Conservation (phyloP, 2,113 vertebrate species). For the Pelusios castaneus region DNA sequence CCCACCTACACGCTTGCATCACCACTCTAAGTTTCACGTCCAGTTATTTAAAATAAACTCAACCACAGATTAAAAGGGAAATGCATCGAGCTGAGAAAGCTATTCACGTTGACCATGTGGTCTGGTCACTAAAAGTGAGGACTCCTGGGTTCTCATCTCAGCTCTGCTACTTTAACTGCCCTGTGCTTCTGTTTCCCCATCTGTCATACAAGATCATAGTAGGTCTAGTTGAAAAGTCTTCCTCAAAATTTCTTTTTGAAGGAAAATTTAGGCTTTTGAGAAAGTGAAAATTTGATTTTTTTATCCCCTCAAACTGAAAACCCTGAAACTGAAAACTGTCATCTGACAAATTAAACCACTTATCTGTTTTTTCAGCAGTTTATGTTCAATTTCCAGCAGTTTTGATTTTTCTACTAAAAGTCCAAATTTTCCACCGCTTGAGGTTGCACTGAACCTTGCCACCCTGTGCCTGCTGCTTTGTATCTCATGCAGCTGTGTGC, state of each 20-base stretch:
- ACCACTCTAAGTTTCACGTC: background rate
- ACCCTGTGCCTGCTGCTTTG: background rate
- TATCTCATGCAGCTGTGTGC: background rate
- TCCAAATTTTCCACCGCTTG: background rate
- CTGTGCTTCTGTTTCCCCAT: background rate
- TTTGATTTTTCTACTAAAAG: background rate
- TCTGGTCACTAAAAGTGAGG: background rate
- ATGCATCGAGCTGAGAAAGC: background rate
- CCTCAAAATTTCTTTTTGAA: background rate
- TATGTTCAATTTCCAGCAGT: background rate
- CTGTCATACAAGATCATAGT: accelerated
- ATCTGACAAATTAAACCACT: background rate
- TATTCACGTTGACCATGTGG: background rate
- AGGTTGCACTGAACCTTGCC: accelerated
- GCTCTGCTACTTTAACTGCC: background rate
- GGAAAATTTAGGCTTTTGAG: background rate
- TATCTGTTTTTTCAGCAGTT: background rate
- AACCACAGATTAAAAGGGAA: constrained; percentile 9
- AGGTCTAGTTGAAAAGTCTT: background rate
- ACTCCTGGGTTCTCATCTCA: background rate
- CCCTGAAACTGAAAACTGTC: background rate
- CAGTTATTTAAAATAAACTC: background rate
- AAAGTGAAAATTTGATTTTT: accelerated
- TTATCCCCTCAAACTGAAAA: background rate
- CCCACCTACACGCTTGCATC: background rate